Base-by-base conservation (phyloP, 2,113 vertebrate species). In the Sylvilagus bachmani region DNA sequence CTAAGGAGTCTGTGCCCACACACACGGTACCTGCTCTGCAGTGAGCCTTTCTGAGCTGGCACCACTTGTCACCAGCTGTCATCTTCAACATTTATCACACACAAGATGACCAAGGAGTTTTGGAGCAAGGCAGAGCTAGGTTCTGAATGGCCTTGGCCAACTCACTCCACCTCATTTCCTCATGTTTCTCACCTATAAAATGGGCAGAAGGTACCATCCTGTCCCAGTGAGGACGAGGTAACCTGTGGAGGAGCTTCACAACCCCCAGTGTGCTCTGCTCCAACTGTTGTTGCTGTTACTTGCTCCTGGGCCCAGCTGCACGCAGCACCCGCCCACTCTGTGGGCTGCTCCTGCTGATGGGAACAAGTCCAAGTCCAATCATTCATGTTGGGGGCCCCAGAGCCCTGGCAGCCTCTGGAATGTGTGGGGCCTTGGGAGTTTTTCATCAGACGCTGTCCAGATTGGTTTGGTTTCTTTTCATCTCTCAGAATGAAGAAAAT, bases 381-480 rank as follows among this genome's bases (percentile, higher is more conserved):
- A 51, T 29, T 49, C 21, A 2, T 49, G 55, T 16, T 1, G 1
- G 51, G 55, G 27, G 58, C 58, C 27, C 38, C n/a, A 31, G 51
- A 24, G 69, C 13, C 64, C 78, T 49, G 64, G n/a, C 24, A 88
- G 55, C 22, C 69, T 90, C 89, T 53, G 29, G 70, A 61, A 74
- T 7, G 10, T 29, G 71, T 51, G 96, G 36, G 44, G 16, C 78
- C 61, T 51, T 10, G 58, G 58, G 6, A 75, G 14, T 7, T 33
- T 89, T 95, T 85, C 29, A 3, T 44, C 53, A 77, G 75, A 84
- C n/a, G 69, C 27, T 61, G 25, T 64, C 67, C 31, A 49, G 25
- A 55, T 95, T 85, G 78, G 78, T 38, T 69, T 85, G 70, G 11
- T 49, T 67, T 93, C 51, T 51, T 93, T 96, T 75, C 31, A 64